phyloP scores from a whole-genome alignment of 2,888 invertebrate species.

The Drosophila colorata region DNA sequence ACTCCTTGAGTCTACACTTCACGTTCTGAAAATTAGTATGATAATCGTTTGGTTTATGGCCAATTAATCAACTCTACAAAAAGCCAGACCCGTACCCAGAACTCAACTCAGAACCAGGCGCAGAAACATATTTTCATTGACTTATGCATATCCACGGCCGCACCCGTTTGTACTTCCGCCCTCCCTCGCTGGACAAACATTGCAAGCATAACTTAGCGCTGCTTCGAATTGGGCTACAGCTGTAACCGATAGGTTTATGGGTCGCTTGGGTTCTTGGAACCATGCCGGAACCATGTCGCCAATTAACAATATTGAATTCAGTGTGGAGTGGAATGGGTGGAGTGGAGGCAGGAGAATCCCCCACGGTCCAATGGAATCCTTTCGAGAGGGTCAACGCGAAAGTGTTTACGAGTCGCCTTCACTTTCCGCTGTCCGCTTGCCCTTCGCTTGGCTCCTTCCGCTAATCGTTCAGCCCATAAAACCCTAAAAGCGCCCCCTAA shows the following conservation, averaged over 20 bases:
- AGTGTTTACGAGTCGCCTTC: conserved; percentile 47
- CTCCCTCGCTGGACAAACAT: conserved; percentile 22
- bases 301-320: conserved; percentile 74
- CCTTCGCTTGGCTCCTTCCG: conserved; percentile 34
- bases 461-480: conserved; percentile 75
- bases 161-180: conserved; percentile 37
- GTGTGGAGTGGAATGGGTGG: background rate
- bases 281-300: conserved; percentile 51
- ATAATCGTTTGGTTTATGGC: conserved; percentile 71
- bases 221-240: conserved; percentile 46
- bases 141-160: conserved; percentile 26
- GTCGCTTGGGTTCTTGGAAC: conserved; percentile 37
- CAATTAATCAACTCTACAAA: conserved; percentile 66
- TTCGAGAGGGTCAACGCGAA: conserved; percentile 55
- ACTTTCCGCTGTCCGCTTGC: conserved; percentile 37
- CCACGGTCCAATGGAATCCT: conserved; percentile 1
- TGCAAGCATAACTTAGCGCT: conserved; percentile 46
- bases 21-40: conserved; percentile 39
- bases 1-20: background rate
- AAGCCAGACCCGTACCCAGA: conserved; percentile 3
- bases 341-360: background rate
- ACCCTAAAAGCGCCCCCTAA: conserved; percentile 65
- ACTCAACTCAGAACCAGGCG: background rate
- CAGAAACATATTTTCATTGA: conserved; percentile 23
- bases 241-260: conserved; percentile 61